A percentile compares a stretch with the other conserved stretches of the same genome.
Conservation (phyloP, 2,113 vertebrate genomes). For the Vanacampus margaritifer region DNA sequence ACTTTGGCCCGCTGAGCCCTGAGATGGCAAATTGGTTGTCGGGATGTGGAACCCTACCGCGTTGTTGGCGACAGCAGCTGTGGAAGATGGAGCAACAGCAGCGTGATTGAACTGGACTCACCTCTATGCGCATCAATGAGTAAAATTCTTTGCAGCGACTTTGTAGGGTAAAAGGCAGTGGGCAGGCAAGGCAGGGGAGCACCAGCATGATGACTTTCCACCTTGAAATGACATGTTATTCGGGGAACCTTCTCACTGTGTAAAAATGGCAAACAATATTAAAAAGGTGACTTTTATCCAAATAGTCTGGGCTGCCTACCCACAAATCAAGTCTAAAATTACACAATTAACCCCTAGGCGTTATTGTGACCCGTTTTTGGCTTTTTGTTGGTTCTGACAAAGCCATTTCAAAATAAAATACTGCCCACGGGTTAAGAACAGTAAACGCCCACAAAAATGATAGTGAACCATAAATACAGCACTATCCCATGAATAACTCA, state of each 20-base stretch:
- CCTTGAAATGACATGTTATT: background rate
- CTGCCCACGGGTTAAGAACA: too few species aligned
- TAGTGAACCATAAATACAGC: too few species aligned
- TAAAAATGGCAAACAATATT: background rate
- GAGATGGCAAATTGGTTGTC: constrained; percentile 10
- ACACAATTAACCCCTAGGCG: too few species aligned
- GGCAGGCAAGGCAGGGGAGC: background rate
- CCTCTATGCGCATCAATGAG: constrained; percentile 8
- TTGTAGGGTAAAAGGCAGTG: constrained; percentile 5
- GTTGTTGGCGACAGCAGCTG: constrained; percentile 3
- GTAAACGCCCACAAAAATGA: too few species aligned
- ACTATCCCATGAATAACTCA: too few species aligned
- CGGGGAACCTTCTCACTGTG: background rate
- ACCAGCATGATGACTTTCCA: background rate
- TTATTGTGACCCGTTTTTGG: too few species aligned
- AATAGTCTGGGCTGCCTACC: background rate
- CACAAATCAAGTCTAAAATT: too few species aligned
- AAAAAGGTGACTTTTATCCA: background rate
- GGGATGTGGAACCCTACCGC: constrained; percentile 6
- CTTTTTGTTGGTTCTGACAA: too few species aligned
- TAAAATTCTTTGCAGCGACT: background rate
- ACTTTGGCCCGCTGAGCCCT: background rate
- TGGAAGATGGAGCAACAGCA: constrained; percentile 7
- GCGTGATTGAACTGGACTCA: constrained; percentile 1
- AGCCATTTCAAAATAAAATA: too few species aligned